Evolutionary conservation across 2,113 vertebrate species (phyloP), one percentile per base, ranked within the genome.

Genomic region (Terrapene triunguis): DNA sequence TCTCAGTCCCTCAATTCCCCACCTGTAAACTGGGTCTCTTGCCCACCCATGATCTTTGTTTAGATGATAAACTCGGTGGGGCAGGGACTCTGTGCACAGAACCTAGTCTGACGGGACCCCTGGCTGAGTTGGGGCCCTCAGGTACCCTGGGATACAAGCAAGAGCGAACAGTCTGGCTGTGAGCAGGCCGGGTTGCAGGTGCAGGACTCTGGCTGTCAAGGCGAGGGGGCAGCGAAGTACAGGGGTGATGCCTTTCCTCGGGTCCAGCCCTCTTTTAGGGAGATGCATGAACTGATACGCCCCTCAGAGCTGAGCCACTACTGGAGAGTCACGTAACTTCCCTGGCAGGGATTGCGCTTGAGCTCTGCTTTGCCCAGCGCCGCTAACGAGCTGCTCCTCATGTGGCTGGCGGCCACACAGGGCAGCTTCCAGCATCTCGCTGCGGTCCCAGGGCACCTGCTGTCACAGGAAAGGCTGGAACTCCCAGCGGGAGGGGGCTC

Each of bases 361-460:
- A n/a, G 16, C 32, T 69, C 62, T 1, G 35, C 32, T 69, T n/a
- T 17, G 2, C 35, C 35, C 62, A 21, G 62, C 4, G 4, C 62
- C 4, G 4, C 8, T 21, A 38, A 19, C 5, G 17, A 72, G 35
- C 8, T 4, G 4, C 35, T 22, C n/a, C 8, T 19, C 17, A 8
- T 32, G 27, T 5, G 5, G 29, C 11, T 14, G 8, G 3, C 8
- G 17, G 35, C 35, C n/a, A 2, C 19, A 1, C 16, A 17, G 65
- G 35, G 35, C 65, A n/a, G 19, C 35, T 62, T 19, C 35, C 65
- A 65, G 62, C 62, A 8, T n/a, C 62, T 4, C 16, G 0, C 62
- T 69, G 8, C 29, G 2, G 8, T 35, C n/a, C 35, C 16, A 8
- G 16, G 65, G n/a, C 19, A 29, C 59, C 17, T 22, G 65, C 62